Evolutionary conservation across 1,140 invertebrate genomes (phyloP), one percentile per base, ranked within the genome.

Genomic region (Whitmania pigra): DNA sequence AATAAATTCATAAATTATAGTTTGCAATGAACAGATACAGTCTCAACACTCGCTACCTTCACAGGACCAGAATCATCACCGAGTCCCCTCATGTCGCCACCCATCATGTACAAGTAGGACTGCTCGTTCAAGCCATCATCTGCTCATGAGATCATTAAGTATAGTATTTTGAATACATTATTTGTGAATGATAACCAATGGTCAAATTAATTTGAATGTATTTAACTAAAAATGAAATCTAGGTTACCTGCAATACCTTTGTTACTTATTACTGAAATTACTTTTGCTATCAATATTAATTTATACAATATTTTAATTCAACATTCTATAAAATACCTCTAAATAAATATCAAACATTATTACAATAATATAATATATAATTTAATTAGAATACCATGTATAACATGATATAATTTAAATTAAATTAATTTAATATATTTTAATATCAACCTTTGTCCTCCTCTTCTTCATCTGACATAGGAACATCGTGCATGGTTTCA

Each of bases 401-500:
- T 7, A 3, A 31, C 2, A 27, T 36, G 36, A 22, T 6, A 20
- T 20, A 22, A n/a, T 17, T 6, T 20, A 29, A 31, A 5, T 3
- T 27, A 29, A 67, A 9, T 11, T 31, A 68, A 27, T 9, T 5
- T 40, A 27, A 36, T 11, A n/a, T 36, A 36, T 6, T 17, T n/a
- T 29, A 25, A 36, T 25, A 29, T n/a, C n/a, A 22, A 70, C 69
- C 69, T 54, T 70, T 53, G 85, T 92, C 94, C 88, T 99, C 96
- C 82, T 99, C 96, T 82, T 99, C 96, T 0, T 94, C 97, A 83
- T 99, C 96, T 0, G 94, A 97, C 88, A 99, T 94, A 78, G 98
- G 93, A 0, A 93, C 94, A 82, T 99, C 96, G 78, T 97, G 92
- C 91, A 99, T 94, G 67, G 91, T 93, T 84, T 99, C 96, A 0